Conservation (phyloP, 2,113 vertebrate genomes). For the Lycaon pictus region DNA sequence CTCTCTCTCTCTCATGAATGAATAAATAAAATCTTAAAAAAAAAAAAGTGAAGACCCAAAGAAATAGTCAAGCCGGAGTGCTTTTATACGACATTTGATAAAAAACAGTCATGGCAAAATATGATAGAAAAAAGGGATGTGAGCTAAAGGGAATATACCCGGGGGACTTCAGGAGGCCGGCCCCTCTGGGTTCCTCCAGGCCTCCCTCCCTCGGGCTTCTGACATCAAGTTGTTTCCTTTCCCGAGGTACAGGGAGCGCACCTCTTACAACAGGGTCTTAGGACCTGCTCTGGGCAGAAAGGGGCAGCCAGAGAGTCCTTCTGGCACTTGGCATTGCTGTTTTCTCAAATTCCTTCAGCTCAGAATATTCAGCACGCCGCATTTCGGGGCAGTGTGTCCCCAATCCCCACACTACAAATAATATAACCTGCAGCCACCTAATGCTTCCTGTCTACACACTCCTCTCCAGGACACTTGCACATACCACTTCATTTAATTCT, state of each 20-base stretch:
- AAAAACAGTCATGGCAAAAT: neutral
- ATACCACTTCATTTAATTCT: conserved; percentile 3
- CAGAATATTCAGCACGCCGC: neutral
- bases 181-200: neutral
- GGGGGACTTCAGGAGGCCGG: neutral
- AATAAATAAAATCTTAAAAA: too few species aligned
- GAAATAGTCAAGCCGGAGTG: neutral
- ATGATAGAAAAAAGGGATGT: neutral
- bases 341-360: neutral
- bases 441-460: neutral
- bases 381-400: neutral
- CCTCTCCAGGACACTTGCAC: neutral
- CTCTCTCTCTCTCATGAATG: too few species aligned
- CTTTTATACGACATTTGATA: neutral
- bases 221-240: neutral
- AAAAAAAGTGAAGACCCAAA: neutral
- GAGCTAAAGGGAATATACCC: neutral
- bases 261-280: neutral
- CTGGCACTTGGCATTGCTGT: neutral
- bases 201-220: rapidly evolving
- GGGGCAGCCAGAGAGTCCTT: neutral
- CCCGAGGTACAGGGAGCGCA: neutral
- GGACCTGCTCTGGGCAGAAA: neutral
- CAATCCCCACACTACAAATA: neutral
- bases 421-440: neutral